A percentile compares a stretch with the other conserved stretches of the same genome.
phyloP scores from a whole-genome alignment of 2,888 invertebrate genomes.

The Tiphia femorata region DNA sequence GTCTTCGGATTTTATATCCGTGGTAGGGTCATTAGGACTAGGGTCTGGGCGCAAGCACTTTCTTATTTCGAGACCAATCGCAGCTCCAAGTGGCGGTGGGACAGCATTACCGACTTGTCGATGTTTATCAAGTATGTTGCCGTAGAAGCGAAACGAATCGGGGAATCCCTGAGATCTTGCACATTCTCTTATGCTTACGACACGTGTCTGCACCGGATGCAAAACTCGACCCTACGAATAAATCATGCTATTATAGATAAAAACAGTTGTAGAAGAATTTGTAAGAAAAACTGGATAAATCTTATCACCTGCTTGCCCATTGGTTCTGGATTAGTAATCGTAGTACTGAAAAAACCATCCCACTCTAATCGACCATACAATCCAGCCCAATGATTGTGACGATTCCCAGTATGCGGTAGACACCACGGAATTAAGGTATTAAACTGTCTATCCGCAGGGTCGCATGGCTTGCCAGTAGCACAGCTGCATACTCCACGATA shows the following conservation, averaged over 20 bases:
- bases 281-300: too few relatives aligned
- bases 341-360: conserved; percentile 89
- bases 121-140: conserved; percentile 82
- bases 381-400: conserved; percentile 90
- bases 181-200: conserved; percentile 89
- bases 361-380: conserved; percentile 85
- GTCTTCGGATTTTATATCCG: too few relatives aligned
- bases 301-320: conserved; percentile 91
- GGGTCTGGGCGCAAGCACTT: conserved; percentile 60
- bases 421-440: conserved; percentile 92
- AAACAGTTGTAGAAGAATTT: too few relatives aligned
- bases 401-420: conserved; percentile 86
- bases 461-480: conserved; percentile 76
- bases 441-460: conserved; percentile 80
- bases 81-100: conserved; percentile 84
- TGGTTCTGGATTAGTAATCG: conserved; percentile 88
- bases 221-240: conserved; percentile 78
- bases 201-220: conserved; percentile 83
- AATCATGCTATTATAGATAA: neutral
- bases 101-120: conserved; percentile 91
- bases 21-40: too few relatives aligned
- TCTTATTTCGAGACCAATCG: conserved; percentile 81
- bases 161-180: conserved; percentile 89
- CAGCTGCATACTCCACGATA: conserved; percentile 84
- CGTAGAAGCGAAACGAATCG: conserved; percentile 82